Evolutionary conservation across 2,113 vertebrate genomes (phyloP).

Genomic region (Rhabdornis inornatus): DNA sequence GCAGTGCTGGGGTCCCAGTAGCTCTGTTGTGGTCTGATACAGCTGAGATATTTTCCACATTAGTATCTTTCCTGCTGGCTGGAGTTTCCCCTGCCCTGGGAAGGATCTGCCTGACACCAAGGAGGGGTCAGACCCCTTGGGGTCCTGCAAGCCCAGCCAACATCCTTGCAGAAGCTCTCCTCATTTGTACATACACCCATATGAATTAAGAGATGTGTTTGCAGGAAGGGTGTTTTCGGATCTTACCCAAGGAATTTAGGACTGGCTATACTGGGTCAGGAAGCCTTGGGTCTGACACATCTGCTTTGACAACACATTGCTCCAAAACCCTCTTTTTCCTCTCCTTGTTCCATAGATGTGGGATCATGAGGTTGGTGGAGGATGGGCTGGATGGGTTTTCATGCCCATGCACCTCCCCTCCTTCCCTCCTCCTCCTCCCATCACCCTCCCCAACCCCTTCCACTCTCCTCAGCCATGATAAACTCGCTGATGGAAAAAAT

Average conservation of each 20-base stretch:
- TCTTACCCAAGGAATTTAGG: background rate
- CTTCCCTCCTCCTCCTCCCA: background rate
- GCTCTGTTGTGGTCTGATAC: background rate
- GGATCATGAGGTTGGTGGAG: background rate
- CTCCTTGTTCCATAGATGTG: background rate
- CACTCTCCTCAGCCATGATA: background rate
- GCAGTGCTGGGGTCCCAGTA: background rate
- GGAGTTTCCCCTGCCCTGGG: background rate
- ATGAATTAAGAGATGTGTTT: background rate
- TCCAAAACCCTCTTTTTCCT: background rate
- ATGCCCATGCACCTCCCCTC: background rate
- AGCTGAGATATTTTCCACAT: background rate
- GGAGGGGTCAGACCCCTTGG: background rate
- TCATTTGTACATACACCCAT: background rate
- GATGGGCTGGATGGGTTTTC: rapidly evolving
- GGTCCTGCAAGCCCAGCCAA: background rate
- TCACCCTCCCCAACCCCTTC: background rate
- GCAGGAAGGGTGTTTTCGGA: background rate
- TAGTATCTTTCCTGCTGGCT: background rate
- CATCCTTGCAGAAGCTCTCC: background rate
- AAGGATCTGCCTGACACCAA: background rate
- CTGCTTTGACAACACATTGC: background rate
- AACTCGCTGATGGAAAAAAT: slow-evolving; percentile 23
- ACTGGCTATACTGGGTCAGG: background rate
- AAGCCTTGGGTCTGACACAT: background rate